Conservation (phyloP, 2,888 invertebrate genomes). For the Drosophila histrio region DNA sequence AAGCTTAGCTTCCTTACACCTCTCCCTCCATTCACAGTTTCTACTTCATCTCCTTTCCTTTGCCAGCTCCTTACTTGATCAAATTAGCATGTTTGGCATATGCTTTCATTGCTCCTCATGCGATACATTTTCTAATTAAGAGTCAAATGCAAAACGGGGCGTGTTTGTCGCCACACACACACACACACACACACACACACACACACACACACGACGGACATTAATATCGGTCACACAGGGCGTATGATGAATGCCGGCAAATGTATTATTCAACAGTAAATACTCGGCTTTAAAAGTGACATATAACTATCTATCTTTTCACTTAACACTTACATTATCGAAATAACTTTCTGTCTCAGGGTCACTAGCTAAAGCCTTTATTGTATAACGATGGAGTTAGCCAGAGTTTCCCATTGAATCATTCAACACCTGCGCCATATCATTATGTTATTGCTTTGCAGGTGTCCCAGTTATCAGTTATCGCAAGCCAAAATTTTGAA, state of each 20-base stretch:
- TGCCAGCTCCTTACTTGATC: conserved; percentile 17
- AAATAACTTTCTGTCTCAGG: conserved; percentile 13
- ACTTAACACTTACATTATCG: conserved; percentile 42
- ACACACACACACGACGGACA: conserved; percentile 8
- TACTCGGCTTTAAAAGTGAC: background rate
- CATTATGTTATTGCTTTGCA: conserved; percentile 4
- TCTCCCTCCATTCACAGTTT: background rate
- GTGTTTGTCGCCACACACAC: conserved; percentile 45
- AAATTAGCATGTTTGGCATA: conserved; percentile 56
- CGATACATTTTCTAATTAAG: conserved; percentile 67
- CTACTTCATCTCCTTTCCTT: background rate
- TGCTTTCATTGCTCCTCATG: conserved; percentile 27
- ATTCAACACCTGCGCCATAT: conserved; percentile 33
- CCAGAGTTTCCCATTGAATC: background rate
- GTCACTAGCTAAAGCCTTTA: background rate
- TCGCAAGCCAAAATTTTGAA: conserved; percentile 46
- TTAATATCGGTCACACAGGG: conserved; percentile 22
- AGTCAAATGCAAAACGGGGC: conserved; percentile 48
- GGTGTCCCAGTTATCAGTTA: conserved; percentile 29
- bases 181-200: too few species aligned
- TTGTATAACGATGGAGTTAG: conserved; percentile 1
- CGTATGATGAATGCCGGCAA: conserved; percentile 37
- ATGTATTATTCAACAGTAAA: conserved; percentile 4
- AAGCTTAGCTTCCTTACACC: conserved; percentile 3
- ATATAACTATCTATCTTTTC: conserved; percentile 31